Percentiles rank a stretch among this genome's conserved stretches.
phyloP scores from a whole-genome alignment of 2,113 vertebrate genomes.

The Ancistrus triradiatus region DNA sequence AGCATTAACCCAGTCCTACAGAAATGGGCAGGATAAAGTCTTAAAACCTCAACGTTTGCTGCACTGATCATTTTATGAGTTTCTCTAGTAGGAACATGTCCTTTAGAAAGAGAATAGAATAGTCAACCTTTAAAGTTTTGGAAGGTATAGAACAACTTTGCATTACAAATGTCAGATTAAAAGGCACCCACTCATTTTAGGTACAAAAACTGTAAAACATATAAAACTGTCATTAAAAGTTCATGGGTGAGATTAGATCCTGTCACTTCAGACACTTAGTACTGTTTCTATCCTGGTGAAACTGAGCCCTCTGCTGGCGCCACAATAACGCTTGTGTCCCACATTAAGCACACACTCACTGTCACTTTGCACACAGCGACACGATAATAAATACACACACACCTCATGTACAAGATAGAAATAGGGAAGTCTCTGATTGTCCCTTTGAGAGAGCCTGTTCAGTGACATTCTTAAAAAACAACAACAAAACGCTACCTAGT shows the following conservation, averaged over 20 bases:
- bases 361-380: not conserved
- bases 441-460: slow-evolving; percentile 7
- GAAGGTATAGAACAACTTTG: too few relatives aligned
- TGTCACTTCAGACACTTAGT: not conserved
- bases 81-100: too few relatives aligned
- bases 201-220: slow-evolving; percentile 41
- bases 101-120: too few relatives aligned
- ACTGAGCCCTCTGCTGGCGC: slow-evolving; percentile 1
- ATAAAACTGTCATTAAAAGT: slow-evolving; percentile 34
- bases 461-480: slow-evolving; percentile 8
- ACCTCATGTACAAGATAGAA: slow-evolving; percentile 34
- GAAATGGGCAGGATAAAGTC: too few relatives aligned
- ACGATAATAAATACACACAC: slow-evolving; percentile 49
- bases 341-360: slow-evolving; percentile 30
- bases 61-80: too few relatives aligned
- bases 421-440: slow-evolving; percentile 25
- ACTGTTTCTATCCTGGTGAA: not conserved
- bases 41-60: too few relatives aligned
- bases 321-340: slow-evolving; percentile 21
- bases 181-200: slow-evolving; percentile 52
- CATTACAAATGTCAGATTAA: slow-evolving; percentile 49
- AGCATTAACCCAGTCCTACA: too few relatives aligned
- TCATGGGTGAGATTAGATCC: slow-evolving; percentile 1
- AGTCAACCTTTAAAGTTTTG: too few relatives aligned
- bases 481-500: not conserved